A percentile compares a stretch with the other conserved stretches of the same genome.
phyloP scores from a whole-genome alignment of 2,797 vertebrate genomes.

The Tokudaia tokunoshimensis region DNA sequence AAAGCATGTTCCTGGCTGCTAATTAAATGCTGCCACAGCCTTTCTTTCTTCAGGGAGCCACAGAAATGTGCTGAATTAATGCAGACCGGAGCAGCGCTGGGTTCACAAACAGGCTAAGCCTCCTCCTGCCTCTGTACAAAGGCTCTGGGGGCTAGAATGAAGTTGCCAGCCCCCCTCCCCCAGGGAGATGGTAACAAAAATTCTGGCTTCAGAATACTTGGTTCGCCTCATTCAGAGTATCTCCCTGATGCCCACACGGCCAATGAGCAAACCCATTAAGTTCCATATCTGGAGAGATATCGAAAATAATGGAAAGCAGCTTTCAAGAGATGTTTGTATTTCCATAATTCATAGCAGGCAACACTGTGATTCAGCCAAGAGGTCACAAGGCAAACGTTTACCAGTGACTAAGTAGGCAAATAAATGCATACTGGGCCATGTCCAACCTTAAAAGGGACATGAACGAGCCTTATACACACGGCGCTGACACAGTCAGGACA shows the following conservation, averaged over 20 bases:
- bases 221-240: neutral
- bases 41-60: constrained; percentile 76
- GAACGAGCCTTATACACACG: neutral
- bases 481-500: neutral
- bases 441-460: neutral
- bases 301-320: neutral
- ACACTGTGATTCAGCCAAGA: neutral
- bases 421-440: neutral
- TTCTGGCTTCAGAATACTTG: neutral
- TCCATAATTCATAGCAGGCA: neutral
- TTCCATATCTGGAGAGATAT: neutral
- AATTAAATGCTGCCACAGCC: constrained; percentile 76
- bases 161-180: neutral
- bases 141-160: neutral
- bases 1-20: constrained; percentile 78
- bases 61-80: constrained; percentile 77
- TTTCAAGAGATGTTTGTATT: neutral
- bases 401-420: neutral
- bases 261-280: constrained; percentile 1
- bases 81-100: constrained; percentile 40
- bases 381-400: neutral
- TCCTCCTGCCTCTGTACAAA: constrained; percentile 44
- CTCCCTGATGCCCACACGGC: neutral
- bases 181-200: neutral
- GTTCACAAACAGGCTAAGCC: constrained; percentile 14